phyloP scores from a whole-genome alignment of 2,113 vertebrate genomes.

The Thymallus thymallus region DNA sequence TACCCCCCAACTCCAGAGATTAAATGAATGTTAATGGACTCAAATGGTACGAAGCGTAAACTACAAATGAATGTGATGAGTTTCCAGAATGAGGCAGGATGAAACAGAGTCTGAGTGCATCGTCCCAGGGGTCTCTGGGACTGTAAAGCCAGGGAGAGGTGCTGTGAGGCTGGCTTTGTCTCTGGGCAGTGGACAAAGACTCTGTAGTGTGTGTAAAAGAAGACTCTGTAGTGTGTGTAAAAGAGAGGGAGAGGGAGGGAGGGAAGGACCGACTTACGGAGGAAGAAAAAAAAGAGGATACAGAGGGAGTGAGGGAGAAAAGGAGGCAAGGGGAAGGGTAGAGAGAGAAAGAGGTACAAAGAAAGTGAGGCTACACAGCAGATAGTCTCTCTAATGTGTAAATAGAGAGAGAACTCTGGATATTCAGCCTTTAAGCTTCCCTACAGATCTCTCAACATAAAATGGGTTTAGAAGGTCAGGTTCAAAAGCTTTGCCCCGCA shows the following conservation, averaged over 20 bases:
- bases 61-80: background rate
- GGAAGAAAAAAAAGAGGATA: background rate
- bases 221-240: background rate
- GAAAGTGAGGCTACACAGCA: background rate
- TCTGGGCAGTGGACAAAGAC: background rate
- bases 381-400: background rate
- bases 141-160: background rate
- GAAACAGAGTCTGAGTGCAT: background rate
- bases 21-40: no score
- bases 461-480: conserved; percentile 13
- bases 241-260: background rate
- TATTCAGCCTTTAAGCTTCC: background rate
- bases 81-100: background rate
- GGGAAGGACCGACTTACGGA: background rate
- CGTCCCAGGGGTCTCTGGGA: background rate
- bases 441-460: conserved; percentile 9
- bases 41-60: background rate
- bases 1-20: no score
- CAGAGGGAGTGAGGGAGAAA: background rate
- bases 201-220: background rate
- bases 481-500: conserved; percentile 1
- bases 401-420: conserved; percentile 3
- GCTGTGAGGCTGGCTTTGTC: background rate
- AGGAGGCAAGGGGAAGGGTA: background rate
- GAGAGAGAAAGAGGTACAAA: background rate